phyloP scores from a whole-genome alignment of 2,797 vertebrate species.

The Calcarius lapponicus region DNA sequence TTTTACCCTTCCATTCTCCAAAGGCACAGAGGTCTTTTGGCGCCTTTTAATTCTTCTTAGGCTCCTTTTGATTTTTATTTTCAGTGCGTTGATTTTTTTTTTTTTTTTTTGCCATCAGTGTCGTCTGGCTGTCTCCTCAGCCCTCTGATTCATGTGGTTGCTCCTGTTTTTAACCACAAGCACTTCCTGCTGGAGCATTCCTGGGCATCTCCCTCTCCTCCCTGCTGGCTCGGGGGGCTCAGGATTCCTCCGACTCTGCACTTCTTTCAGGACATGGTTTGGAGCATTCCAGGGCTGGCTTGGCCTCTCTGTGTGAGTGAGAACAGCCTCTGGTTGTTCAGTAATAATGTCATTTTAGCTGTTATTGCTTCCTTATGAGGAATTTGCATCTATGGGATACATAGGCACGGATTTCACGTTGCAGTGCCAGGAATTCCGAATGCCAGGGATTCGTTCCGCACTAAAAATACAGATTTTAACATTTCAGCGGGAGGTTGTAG shows the following conservation, averaged over 20 bases:
- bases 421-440: accelerated
- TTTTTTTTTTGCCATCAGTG: slow-evolving; percentile 17
- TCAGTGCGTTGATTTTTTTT: background rate
- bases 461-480: accelerated
- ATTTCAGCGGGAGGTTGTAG: background rate
- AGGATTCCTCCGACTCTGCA: slow-evolving; percentile 13
- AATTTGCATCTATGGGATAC: background rate
- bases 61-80: background rate
- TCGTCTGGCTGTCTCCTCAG: slow-evolving; percentile 52
- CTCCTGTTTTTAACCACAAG: slow-evolving; percentile 61
- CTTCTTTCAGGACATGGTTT: background rate
- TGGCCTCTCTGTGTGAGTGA: background rate
- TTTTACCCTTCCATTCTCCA: background rate
- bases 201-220: slow-evolving; percentile 7
- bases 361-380: slow-evolving; percentile 1
- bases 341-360: background rate
- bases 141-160: slow-evolving; percentile 42
- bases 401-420: accelerated
- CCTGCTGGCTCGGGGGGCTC: background rate
- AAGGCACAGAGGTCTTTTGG: background rate
- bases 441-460: background rate
- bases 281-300: background rate
- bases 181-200: slow-evolving; percentile 54
- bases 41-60: background rate
- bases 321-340: background rate